Evolutionary conservation across 2,888 invertebrate species (phyloP), one percentile per base, ranked within the genome.

Genomic region (Selenia dentaria): DNA sequence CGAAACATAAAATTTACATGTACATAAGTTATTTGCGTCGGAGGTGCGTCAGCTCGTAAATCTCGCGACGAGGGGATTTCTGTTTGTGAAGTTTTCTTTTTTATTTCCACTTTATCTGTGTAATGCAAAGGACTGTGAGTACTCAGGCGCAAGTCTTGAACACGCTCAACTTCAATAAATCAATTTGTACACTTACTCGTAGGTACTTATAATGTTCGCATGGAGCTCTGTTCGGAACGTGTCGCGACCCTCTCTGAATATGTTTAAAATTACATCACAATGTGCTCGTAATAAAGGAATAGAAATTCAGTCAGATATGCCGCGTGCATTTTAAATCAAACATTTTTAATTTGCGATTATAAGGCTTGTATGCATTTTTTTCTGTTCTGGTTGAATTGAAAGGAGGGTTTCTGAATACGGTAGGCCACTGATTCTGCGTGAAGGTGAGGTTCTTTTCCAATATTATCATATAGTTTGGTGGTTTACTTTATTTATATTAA

Each of bases 131-230:
- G 79, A 79, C 79, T 79, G 79, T 67, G 84, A 83, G 83, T 87
- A 84, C 89, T 88, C 88, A 75, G 76, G 82, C 85, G 83, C 88
- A 87, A 83, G 82, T 82, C 78, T 70, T 65, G 63, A 74, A 70
- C 80, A 79, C 74, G 84, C 83, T 83, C 83, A 89, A 89, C 89
- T 90, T 89, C 83, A 84, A 90, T 90, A 90, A 90, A 89, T 90
- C 89, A 90, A 89, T 89, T 90, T 90, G 85, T 85, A 82, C 85
- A 82, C 80, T 86, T 82, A 83, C 81, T 72, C 82, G 82, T 47
- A 44, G 45, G 40, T 85, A 82, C 83, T 84, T 84, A 84, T 82
- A 83, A 79, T 74, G 79, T 73, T 69, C 71, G 67, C 73, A 70
- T 64, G 64, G 68, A 68, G 64, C 62, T 64, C 69, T 71, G 75